Percentiles rank a stretch among this genome's conserved stretches.
phyloP scores from a whole-genome alignment of 2,113 vertebrate genomes.

The Gnathonemus echidnorhynchus region DNA sequence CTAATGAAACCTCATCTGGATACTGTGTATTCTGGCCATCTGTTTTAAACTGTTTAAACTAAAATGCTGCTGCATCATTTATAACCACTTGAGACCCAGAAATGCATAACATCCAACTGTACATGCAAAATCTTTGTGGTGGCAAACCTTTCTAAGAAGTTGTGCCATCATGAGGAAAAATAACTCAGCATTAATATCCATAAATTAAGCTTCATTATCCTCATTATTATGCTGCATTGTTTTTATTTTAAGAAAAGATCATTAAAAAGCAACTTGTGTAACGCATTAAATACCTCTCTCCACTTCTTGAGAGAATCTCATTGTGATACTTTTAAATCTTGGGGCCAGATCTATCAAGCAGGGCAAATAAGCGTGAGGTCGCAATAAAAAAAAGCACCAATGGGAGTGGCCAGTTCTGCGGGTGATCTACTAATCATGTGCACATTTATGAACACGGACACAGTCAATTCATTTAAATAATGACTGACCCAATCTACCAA shows the following conservation, averaged over 20 bases:
- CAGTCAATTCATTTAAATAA: not conserved
- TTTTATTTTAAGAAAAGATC: not conserved
- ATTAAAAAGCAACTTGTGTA: not conserved
- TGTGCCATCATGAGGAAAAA: not conserved
- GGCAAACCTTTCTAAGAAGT: not conserved
- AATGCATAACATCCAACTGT: not conserved
- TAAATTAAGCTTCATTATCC: not conserved
- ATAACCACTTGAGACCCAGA: not conserved
- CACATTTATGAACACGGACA: not conserved
- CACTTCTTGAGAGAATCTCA: not conserved
- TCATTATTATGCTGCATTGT: not conserved
- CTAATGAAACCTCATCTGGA: not conserved
- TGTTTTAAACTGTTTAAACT: not conserved
- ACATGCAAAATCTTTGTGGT: not conserved
- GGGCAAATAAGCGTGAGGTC: not conserved
- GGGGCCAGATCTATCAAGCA: not conserved
- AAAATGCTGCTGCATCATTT: not conserved
- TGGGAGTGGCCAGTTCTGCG: not conserved
- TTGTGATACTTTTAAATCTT: not conserved
- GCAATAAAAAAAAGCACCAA: not conserved
- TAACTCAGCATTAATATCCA: not conserved
- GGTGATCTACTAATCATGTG: not conserved
- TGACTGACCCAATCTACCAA: not conserved
- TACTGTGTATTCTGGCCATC: not conserved
- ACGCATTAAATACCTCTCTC: not conserved